phyloP scores from a whole-genome alignment of 2,888 invertebrate species.

The Copidosoma aretas region DNA sequence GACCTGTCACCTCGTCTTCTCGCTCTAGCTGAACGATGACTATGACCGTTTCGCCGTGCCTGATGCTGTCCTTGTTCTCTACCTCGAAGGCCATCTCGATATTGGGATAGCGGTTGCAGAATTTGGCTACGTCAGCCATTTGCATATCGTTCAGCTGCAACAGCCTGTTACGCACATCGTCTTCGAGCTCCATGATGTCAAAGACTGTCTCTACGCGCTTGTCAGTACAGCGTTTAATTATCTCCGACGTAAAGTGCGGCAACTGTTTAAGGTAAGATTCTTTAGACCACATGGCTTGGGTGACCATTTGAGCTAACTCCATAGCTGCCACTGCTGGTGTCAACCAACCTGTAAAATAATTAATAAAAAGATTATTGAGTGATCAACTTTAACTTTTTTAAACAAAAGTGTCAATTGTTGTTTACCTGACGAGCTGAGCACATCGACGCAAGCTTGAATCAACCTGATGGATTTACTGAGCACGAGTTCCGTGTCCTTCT shows the following conservation, averaged over 20 bases:
- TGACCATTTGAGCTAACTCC: slow-evolving; percentile 99
- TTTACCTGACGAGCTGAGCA: slow-evolving; percentile 84
- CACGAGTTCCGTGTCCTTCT: slow-evolving; percentile 92
- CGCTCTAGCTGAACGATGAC: slow-evolving; percentile 91
- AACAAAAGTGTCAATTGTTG: background rate
- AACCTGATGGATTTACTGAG: slow-evolving; percentile 84
- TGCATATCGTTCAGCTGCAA: slow-evolving; percentile 82
- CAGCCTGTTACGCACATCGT: slow-evolving; percentile 81
- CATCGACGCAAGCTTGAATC: slow-evolving; percentile 95
- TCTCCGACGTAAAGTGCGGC: slow-evolving; percentile 90
- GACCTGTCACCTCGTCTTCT: slow-evolving; percentile 92
- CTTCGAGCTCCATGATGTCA: slow-evolving; percentile 95
- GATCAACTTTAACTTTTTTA: background rate
- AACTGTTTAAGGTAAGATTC: slow-evolving; percentile 96
- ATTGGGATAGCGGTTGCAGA: slow-evolving; percentile 99
- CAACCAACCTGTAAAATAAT: slow-evolving; percentile 75
- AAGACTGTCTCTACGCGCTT: slow-evolving; percentile 92
- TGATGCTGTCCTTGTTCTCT: slow-evolving; percentile 77
- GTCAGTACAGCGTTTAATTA: slow-evolving; percentile 89
- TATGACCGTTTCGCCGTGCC: slow-evolving; percentile 81
- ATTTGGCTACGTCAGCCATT: slow-evolving; percentile 97
- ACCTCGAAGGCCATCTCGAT: slow-evolving; percentile 96
- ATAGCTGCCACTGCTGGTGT: slow-evolving; percentile 98
- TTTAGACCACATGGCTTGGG: slow-evolving; percentile 99
- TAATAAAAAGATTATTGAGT: background rate